A percentile compares a stretch with the other conserved stretches of the same genome.
Conservation (phyloP, 2,113 vertebrate genomes). For the Tor tambroides region DNA sequence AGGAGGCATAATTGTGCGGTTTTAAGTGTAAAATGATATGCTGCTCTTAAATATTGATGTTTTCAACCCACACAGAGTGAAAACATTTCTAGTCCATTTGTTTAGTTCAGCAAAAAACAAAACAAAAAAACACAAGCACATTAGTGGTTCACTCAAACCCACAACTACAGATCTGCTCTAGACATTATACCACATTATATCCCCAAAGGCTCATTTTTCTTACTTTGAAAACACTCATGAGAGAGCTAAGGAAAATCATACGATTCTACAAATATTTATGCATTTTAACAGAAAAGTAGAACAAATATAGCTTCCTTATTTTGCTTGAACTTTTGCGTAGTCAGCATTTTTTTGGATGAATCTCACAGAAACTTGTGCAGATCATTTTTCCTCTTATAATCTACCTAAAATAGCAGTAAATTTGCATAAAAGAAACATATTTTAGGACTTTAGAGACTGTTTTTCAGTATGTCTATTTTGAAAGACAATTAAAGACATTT, state of each 20-base stretch:
- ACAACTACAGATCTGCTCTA: constrained; percentile 17
- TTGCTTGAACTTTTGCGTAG: neutral
- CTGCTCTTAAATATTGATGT: constrained; percentile 32
- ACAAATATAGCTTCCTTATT: neutral
- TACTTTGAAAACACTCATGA: constrained; percentile 7
- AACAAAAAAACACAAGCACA: constrained; percentile 15
- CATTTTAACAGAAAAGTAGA: constrained; percentile 1
- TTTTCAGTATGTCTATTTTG: too few species aligned
- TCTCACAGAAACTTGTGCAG: neutral
- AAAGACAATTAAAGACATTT: too few species aligned
- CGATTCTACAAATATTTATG: neutral
- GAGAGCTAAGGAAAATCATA: neutral
- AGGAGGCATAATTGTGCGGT: constrained; percentile 11
- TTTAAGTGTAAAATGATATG: constrained; percentile 36
- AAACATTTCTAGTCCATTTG: constrained; percentile 14
- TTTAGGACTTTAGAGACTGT: too few species aligned
- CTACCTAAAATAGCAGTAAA: neutral
- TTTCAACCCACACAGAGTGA: constrained; percentile 21
- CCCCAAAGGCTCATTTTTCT: neutral
- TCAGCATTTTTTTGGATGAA: neutral
- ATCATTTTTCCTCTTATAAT: neutral
- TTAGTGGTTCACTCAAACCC: constrained; percentile 20
- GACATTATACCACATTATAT: constrained; percentile 14
- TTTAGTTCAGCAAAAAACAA: neutral
- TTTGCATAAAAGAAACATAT: neutral